phyloP scores from a whole-genome alignment of 2,888 invertebrate species.

The Mesorhabditis belari region DNA sequence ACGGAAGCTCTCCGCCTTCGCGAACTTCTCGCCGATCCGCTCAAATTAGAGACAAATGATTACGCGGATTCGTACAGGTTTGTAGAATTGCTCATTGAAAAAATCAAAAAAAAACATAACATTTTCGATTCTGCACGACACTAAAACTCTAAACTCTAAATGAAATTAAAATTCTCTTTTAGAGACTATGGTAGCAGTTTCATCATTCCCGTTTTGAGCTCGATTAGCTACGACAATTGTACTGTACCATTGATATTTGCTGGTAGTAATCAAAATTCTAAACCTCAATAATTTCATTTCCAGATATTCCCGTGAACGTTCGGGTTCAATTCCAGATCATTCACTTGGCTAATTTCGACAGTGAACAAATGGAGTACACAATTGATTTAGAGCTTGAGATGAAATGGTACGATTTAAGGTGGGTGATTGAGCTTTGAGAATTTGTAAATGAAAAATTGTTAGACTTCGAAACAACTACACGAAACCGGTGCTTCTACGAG shows the following conservation, averaged over 20 bases:
- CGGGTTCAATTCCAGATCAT: conserved; percentile 38
- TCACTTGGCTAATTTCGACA: conserved; percentile 48
- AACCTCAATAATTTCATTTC: background rate
- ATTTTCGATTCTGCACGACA: background rate
- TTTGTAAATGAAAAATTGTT: background rate
- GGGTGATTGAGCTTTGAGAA: background rate
- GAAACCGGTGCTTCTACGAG: conserved; percentile 44
- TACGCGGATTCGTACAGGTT: background rate
- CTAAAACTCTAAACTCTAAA: background rate
- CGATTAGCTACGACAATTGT: conserved; percentile 47
- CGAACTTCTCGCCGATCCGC: background rate
- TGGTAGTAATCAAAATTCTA: conserved; percentile 23
- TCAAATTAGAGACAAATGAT: background rate
- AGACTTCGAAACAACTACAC: conserved; percentile 47
- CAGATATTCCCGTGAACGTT: conserved; percentile 48
- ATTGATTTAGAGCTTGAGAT: conserved; percentile 43
- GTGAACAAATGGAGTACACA: conserved; percentile 46
- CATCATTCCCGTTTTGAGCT: conserved; percentile 41
- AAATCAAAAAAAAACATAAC: background rate
- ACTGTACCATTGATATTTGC: conserved; percentile 45
- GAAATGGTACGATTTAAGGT: conserved; percentile 40
- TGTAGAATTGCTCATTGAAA: background rate
- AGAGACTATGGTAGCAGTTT: conserved; percentile 48
- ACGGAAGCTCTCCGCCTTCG: background rate
- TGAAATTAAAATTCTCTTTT: background rate